Evolutionary conservation across 1,140 invertebrate genomes (phyloP).

Genomic region (Thaumetopoea pityocampa): DNA sequence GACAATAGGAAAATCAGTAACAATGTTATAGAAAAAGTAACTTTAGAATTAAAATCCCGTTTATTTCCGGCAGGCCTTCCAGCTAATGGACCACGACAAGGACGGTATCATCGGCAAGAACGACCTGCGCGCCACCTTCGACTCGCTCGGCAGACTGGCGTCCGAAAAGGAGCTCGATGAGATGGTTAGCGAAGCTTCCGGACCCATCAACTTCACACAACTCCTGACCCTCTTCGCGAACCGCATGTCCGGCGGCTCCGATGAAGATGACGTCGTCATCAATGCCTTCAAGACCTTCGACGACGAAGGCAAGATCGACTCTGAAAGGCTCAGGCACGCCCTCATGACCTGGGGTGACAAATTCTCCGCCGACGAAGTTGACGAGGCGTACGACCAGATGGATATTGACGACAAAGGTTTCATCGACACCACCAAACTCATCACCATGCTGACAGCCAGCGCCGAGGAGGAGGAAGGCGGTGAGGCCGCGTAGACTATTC

Average conservation of each 20-base stretch:
- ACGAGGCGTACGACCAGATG: constrained; percentile 96
- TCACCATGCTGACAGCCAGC: constrained; percentile 90
- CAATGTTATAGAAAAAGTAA: too few species aligned
- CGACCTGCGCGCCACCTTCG: constrained; percentile 96
- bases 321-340: constrained; percentile 93
- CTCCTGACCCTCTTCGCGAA: constrained; percentile 93
- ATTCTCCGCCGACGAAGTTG: constrained; percentile 93
- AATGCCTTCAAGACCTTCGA: constrained; percentile 98
- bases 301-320: constrained; percentile 90
- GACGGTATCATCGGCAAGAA: constrained; percentile 97
- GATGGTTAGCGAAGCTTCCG: constrained; percentile 93
- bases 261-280: constrained; percentile 96
- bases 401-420: constrained; percentile 94
- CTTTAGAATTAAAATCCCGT: neutral
- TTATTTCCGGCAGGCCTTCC: constrained; percentile 87
- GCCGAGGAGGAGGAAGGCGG: constrained; percentile 84
- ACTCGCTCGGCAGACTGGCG: constrained; percentile 93
- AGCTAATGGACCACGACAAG: constrained; percentile 98
- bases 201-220: constrained; percentile 97
- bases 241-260: constrained; percentile 88
- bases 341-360: constrained; percentile 98
- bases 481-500: constrained; percentile 77
- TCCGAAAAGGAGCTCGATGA: constrained; percentile 93
- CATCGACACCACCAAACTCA: constrained; percentile 93
- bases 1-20: too few species aligned